Percentiles rank a stretch among this genome's conserved stretches.
phyloP scores from a whole-genome alignment of 1,140 invertebrate genomes.

The Trichonephila inaurata region DNA sequence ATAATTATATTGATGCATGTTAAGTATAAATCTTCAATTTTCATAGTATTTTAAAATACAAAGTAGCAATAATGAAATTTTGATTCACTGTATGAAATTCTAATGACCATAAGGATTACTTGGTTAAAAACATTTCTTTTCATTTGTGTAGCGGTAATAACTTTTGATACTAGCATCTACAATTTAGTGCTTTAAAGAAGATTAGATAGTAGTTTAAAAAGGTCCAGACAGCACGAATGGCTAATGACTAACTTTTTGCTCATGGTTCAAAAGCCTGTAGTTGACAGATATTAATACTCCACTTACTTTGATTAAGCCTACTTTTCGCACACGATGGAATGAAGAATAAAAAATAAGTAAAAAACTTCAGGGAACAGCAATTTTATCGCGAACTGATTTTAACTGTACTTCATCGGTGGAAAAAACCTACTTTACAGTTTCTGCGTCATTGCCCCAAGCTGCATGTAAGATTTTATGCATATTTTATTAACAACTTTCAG shows the following conservation, averaged over 20 bases:
- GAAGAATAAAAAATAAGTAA: background rate
- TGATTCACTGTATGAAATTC: too few relatives aligned
- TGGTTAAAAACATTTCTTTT: background rate
- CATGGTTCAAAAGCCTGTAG: background rate
- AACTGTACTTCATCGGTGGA: background rate
- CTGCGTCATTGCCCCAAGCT: slow-evolving; percentile 29
- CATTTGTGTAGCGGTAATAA: background rate
- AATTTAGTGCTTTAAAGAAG: background rate
- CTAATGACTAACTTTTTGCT: slow-evolving; percentile 1
- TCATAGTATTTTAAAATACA: too few relatives aligned
- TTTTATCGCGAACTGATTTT: slow-evolving; percentile 15
- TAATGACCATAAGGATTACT: too few relatives aligned
- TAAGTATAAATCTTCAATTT: too few relatives aligned
- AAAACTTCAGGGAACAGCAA: background rate
- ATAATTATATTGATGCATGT: too few relatives aligned
- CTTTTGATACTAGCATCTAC: background rate
- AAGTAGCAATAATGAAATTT: too few relatives aligned
- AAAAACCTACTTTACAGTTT: slow-evolving; percentile 30
- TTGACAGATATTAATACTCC: slow-evolving; percentile 47
- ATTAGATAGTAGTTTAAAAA: background rate
- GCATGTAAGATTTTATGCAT: slow-evolving; percentile 34
- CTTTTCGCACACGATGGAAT: background rate
- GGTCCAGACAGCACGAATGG: background rate
- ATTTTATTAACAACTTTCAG: slow-evolving; percentile 46
- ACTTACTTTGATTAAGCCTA: slow-evolving; percentile 47